phyloP scores from a whole-genome alignment of 2,797 vertebrate species.

The Hypotaenidia philippensis region DNA sequence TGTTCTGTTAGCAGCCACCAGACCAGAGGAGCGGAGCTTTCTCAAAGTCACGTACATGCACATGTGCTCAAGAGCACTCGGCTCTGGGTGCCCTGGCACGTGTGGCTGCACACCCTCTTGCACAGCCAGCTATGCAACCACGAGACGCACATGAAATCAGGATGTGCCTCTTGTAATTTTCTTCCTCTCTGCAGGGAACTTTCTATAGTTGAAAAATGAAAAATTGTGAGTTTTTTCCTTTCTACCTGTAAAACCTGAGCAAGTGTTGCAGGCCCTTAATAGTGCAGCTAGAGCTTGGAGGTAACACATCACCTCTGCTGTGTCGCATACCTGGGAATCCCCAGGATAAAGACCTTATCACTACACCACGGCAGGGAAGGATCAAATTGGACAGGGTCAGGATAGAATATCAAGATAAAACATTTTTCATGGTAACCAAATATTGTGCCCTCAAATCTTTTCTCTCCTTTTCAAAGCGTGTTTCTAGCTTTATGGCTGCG shows the following conservation, averaged over 20 bases:
- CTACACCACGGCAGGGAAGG: neutral
- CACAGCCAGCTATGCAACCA: neutral
- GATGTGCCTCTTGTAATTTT: neutral
- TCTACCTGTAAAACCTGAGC: neutral
- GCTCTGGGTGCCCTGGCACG: neutral
- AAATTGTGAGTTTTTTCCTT: neutral
- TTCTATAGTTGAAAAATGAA: neutral
- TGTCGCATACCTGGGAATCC: neutral
- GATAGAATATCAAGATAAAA: neutral
- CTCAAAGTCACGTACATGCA: neutral
- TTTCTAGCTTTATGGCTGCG: neutral
- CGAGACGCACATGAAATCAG: neutral
- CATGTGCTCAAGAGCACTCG: neutral
- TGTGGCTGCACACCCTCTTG: neutral
- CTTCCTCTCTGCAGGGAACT: neutral
- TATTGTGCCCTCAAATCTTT: neutral
- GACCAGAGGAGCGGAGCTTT: neutral
- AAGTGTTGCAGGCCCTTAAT: neutral
- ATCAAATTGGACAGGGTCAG: neutral
- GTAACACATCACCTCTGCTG: neutral
- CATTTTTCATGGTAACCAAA: neutral
- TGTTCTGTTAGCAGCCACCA: constrained; percentile 23
- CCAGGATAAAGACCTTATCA: neutral
- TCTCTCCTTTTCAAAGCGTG: neutral
- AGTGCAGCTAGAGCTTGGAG: neutral